Evolutionary conservation across 2,888 invertebrate genomes (phyloP).

Genomic region (Horisme vitalbata): DNA sequence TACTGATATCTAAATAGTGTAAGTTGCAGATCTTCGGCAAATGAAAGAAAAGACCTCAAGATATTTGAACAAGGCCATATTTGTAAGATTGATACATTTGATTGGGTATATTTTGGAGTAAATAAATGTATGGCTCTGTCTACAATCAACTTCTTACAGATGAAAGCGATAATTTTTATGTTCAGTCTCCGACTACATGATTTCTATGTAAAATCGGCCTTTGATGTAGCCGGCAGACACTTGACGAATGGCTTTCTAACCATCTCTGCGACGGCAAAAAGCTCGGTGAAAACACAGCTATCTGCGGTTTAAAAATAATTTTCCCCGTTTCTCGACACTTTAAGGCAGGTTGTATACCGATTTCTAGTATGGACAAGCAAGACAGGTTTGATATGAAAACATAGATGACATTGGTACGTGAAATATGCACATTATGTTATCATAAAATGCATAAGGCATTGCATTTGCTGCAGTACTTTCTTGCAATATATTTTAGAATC

Average conservation of each 20-base stretch:
- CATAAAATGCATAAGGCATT: constrained; percentile 1
- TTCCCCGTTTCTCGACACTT: constrained; percentile 47
- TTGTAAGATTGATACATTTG: too few species aligned
- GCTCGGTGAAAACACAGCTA: constrained; percentile 73
- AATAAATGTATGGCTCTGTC: too few species aligned
- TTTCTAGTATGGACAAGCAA: constrained; percentile 41
- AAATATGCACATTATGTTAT: neutral
- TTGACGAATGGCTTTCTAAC: constrained; percentile 80
- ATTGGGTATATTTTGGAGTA: too few species aligned
- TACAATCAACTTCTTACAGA: too few species aligned
- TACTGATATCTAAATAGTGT: too few species aligned
- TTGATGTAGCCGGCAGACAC: constrained; percentile 69
- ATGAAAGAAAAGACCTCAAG: too few species aligned
- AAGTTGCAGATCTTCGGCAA: too few species aligned
- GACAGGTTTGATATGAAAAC: constrained; percentile 18
- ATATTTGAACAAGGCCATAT: too few species aligned
- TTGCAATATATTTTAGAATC: neutral
- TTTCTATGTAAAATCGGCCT: constrained; percentile 38
- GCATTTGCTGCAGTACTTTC: neutral
- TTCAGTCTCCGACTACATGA: neutral
- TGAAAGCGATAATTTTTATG: too few species aligned
- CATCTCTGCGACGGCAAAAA: constrained; percentile 68
- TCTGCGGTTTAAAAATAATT: constrained; percentile 71
- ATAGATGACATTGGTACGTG: constrained; percentile 1
- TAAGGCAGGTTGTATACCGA: constrained; percentile 43